Base-by-base conservation (phyloP, 2,888 invertebrate genomes). In the Leptothorax acervorum region DNA sequence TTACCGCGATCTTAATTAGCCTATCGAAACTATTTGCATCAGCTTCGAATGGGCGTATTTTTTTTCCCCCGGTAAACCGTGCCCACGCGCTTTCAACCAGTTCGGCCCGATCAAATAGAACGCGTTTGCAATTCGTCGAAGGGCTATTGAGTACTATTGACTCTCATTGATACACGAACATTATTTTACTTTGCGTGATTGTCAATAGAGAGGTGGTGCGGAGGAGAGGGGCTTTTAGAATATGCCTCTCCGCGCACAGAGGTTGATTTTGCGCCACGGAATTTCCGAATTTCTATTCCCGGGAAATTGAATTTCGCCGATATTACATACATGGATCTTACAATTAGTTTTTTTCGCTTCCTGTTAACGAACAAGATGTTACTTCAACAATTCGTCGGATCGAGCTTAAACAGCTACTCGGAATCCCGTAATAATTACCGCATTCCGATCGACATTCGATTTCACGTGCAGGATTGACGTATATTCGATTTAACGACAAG, bases 111-210 rank as follows among this genome's bases (percentile, higher is more conserved):
- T 63, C 42, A 82, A 78, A 63, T 82, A 63, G 35, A 76, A 28
- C 42, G 45, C 82, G 31, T 82, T 82, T 81, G 57, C 45, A 48
- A 70, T 51, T 71, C 48, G n/a, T 45, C 78, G 71, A 60, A 12
- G 2, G 28, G 5, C 48, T 79, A 79, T 79, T 79, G 79, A 12
- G 2, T n/a, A 3, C 48, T 79, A 79, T 79, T 79, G 79, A 79
- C n/a, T 79, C 28, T 39, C 23, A 23, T 35, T 78, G 48, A 68
- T 79, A 70, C 51, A 79, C 60, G 18, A 48, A 35, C 79, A 79
- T 79, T 71, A 71, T 79, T 79, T 79, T 68, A 71, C 48, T 79
- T 79, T 39, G 48, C 39, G 28, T 23, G 60, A 71, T 71, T 68
- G 60, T 23, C 48, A 62, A 60, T 55, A 9, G 42, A 55, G 28